Base-by-base conservation (phyloP, 2,113 vertebrate species). In the Malurus elegans region DNA sequence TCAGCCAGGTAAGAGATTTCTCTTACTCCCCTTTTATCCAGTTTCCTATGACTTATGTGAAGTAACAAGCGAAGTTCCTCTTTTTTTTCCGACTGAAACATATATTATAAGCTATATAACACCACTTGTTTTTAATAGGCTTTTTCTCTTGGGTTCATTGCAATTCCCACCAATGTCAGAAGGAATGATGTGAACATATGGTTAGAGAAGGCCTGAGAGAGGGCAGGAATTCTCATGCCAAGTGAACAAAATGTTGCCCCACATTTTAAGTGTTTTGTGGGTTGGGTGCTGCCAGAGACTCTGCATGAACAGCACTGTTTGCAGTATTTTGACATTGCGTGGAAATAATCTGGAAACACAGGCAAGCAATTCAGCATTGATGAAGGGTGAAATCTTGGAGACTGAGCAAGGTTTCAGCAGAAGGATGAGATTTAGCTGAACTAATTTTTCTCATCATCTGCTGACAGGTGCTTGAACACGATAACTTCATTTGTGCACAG, bases 131-230 rank as follows among this genome's bases (percentile, higher is more conserved):
- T 96, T 85, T 61, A 85, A 82, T 62, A 65, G 81, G 45, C 17
- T 92, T 93, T 80, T 92, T 93, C 65, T 94, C 48, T 51, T 51
- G 91, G 84, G 89, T 67, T 76, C 4, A 2, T 57, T 0, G 0
- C 66, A 95, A 92, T 92, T 95, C 91, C 54, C 73, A 91, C 29
- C 45, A 45, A 79, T 91, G 93, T 90, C 95, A 95, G 60, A 9
- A 93, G 93, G 81, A 96, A 42, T 90, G 91, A 96, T 96, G 94
- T 86, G 89, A 95, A 94, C 92, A 92, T 95, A 87, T 94, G 91
- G 91, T 79, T 89, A 85, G 84, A 90, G 79, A 86, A 94, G 79
- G 50, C 71, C 58, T 94, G 81, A 79, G 91, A 94, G 87, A 95
- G 74, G 81, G 32, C 62, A 85, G 21, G 34, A 96, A 88, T 82